phyloP scores from a whole-genome alignment of 2,888 invertebrate species.

The Sinhomidia bicolor region DNA sequence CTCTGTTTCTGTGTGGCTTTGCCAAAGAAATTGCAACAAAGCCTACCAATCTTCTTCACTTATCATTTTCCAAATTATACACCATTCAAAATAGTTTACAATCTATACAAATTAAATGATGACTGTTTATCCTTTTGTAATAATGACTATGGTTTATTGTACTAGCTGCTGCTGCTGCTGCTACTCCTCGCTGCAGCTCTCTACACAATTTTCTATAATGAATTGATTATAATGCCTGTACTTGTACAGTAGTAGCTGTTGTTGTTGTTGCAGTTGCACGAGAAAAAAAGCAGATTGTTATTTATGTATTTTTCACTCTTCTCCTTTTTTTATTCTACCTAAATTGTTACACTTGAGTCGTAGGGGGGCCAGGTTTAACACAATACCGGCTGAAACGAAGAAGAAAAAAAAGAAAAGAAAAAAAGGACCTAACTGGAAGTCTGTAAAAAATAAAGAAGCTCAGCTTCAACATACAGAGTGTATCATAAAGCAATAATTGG shows the following conservation, averaged over 20 bases:
- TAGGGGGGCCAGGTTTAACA: constrained; percentile 25
- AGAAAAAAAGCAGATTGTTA: too few relatives aligned
- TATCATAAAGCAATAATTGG: constrained; percentile 66
- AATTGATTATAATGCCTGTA: constrained; percentile 69
- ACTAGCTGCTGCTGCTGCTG: too few relatives aligned
- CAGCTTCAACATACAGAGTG: neutral
- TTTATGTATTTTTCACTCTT: too few relatives aligned
- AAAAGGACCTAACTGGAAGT: neutral
- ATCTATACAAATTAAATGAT: constrained; percentile 22
- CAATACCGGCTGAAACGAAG: neutral
- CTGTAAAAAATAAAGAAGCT: neutral
- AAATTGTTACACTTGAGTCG: neutral
- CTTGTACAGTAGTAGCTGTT: constrained; percentile 40
- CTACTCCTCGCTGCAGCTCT: too few relatives aligned
- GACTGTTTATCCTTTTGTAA: neutral
- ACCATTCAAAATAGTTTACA: neutral
- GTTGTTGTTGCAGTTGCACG: too few relatives aligned
- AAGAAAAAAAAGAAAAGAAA: too few relatives aligned
- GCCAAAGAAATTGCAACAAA: neutral
- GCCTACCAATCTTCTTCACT: neutral
- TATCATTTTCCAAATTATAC: neutral
- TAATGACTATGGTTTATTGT: constrained; percentile 48
- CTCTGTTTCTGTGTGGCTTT: neutral
- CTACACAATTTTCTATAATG: constrained; percentile 25
- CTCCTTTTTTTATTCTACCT: too few relatives aligned